These are phyloP conservation scores for Agelastica alni DNA, from an alignment of 2,888 invertebrate genomes.

Conservation along the genomic window DNA sequence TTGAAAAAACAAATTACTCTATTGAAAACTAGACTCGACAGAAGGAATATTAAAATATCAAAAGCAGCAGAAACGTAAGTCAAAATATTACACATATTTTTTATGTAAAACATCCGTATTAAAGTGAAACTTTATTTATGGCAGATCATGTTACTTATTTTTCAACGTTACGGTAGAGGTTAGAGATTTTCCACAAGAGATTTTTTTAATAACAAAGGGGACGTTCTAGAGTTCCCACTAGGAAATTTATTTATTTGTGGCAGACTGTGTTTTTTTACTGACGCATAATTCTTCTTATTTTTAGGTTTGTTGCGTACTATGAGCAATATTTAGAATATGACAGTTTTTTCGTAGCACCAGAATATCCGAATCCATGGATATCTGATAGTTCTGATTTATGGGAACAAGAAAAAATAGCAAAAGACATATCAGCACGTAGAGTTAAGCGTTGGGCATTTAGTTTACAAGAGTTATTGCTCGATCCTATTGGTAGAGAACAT, in stretches of 20 bases:
- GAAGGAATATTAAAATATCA: constrained; percentile 87
- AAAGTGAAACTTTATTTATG: too few species aligned
- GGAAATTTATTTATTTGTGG: too few species aligned
- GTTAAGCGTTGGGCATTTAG: constrained; percentile 98
- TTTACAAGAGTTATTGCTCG: constrained; percentile 90
- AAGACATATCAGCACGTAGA: constrained; percentile 89
- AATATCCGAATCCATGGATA: constrained; percentile 96
- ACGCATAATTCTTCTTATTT: too few species aligned
- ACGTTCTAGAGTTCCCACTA: too few species aligned
- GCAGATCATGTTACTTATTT: too few species aligned
- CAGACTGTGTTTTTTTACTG: too few species aligned
- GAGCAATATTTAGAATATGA: constrained; percentile 98
- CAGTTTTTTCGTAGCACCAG: constrained; percentile 89
- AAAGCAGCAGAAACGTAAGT: constrained; percentile 94
- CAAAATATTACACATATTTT: too few species aligned
- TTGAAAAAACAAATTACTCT: constrained; percentile 71
- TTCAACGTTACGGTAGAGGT: too few species aligned
- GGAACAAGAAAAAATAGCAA: constrained; percentile 93
- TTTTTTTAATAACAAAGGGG: too few species aligned
- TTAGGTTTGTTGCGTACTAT: constrained; percentile 84
- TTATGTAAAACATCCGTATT: too few species aligned
- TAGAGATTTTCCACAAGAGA: too few species aligned
- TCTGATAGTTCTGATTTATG: constrained; percentile 94
- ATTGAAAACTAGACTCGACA: constrained; percentile 78
- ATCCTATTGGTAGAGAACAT: constrained; percentile 95